phyloP scores from a whole-genome alignment of 2,113 vertebrate species.

The Brachypodius melanocephalos region DNA sequence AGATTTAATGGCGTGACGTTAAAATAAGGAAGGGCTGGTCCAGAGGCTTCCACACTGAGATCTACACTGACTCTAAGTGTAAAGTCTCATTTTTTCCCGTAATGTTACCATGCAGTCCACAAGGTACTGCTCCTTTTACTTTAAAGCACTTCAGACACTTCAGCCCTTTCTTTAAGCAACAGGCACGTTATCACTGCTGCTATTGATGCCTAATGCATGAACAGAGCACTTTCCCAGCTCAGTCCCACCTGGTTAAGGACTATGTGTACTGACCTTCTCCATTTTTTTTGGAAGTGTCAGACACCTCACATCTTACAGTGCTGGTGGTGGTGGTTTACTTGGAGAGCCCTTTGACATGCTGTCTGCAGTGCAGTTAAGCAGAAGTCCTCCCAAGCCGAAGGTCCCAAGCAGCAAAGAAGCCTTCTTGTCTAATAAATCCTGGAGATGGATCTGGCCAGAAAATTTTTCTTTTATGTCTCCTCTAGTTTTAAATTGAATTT shows the following conservation, averaged over 20 bases:
- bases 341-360: neutral
- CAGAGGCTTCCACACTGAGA: neutral
- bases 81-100: neutral
- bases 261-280: neutral
- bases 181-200: rapidly evolving
- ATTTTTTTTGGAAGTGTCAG: rapidly evolving
- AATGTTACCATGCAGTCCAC: neutral
- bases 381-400: neutral
- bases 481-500: neutral
- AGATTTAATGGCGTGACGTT: neutral
- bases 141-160: neutral
- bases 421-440: neutral
- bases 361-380: neutral
- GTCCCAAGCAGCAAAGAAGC: neutral
- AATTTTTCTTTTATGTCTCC: neutral
- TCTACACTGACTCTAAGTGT: neutral
- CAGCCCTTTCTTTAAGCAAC: neutral
- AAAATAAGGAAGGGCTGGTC: neutral
- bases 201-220: neutral
- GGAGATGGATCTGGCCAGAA: neutral
- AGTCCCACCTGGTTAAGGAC: neutral
- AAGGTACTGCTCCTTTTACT: neutral
- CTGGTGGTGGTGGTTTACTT: neutral
- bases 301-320: neutral
- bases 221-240: neutral